These are phyloP conservation scores for Luffia ferchaultella DNA, from an alignment of 2,888 invertebrate genomes.

Conservation along the genomic window DNA sequence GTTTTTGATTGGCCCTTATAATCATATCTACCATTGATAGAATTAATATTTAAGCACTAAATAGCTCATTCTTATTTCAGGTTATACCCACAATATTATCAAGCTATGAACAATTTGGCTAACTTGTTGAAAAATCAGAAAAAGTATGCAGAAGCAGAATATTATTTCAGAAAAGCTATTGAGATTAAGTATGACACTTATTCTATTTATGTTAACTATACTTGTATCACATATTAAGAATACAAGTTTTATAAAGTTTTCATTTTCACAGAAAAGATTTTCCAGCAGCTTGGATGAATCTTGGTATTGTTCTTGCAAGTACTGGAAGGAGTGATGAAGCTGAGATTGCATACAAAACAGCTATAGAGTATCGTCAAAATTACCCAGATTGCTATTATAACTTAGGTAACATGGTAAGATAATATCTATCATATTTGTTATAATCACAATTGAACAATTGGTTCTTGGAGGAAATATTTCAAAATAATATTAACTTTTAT, in stretches of 20 bases:
- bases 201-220: not conserved
- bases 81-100: constrained; percentile 83
- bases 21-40: no score
- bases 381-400: constrained; percentile 96
- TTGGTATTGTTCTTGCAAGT: constrained; percentile 89
- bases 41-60: no score
- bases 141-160: constrained; percentile 74
- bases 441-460: no score
- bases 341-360: constrained; percentile 80
- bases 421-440: no score
- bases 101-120: constrained; percentile 93
- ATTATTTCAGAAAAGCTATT: constrained; percentile 76
- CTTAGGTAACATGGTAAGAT: constrained; percentile 87
- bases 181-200: constrained; percentile 68
- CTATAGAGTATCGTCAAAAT: constrained; percentile 76
- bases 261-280: constrained; percentile 74
- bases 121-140: constrained; percentile 81
- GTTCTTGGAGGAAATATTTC: no score
- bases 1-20: no score
- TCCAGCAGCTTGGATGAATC: constrained; percentile 98
- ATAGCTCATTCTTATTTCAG: no score
- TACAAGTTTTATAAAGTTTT: not conserved
- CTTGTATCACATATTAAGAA: not conserved
- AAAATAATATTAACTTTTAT: no score
- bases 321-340: constrained; percentile 76